phyloP scores from a whole-genome alignment of 2,888 invertebrate species.

The Andrena bicolor region DNA sequence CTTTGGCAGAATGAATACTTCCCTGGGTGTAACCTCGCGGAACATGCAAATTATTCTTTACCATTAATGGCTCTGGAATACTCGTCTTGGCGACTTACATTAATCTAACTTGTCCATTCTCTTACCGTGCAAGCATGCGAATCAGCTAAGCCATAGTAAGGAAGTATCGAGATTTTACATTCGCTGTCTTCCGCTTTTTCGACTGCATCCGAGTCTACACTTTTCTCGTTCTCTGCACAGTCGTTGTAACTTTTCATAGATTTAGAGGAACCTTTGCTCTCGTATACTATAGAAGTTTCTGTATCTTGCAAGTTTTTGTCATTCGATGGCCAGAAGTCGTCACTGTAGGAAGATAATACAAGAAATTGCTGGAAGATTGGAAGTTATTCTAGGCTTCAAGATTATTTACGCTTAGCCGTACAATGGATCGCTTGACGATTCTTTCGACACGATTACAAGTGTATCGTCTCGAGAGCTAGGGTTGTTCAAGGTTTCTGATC shows the following conservation, averaged over 20 bases:
- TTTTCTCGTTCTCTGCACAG: background rate
- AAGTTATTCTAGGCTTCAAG: background rate
- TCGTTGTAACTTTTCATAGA: background rate
- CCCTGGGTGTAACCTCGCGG: slow-evolving; percentile 51
- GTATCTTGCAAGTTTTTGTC: background rate
- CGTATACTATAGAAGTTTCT: background rate
- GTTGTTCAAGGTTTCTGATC: background rate
- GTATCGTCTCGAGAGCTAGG: background rate
- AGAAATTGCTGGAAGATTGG: background rate
- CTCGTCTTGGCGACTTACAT: background rate
- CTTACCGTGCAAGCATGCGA: slow-evolving; percentile 60
- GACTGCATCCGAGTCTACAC: background rate
- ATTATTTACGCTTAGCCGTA: slow-evolving; percentile 25
- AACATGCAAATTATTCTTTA: slow-evolving; percentile 6
- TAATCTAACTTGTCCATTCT: background rate
- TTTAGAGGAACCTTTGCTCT: background rate
- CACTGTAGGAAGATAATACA: background rate
- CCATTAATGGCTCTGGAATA: background rate
- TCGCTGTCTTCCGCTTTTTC: slow-evolving; percentile 40
- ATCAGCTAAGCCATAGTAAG: slow-evolving; percentile 72
- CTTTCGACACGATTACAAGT: too few species aligned
- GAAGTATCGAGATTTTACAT: slow-evolving; percentile 68
- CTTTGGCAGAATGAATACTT: slow-evolving; percentile 72
- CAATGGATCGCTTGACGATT: background rate
- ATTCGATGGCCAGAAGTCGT: background rate